These are phyloP conservation scores for Oscheius sp. DNA, from an alignment of 2,888 invertebrate genomes.

Conservation along the genomic window DNA sequence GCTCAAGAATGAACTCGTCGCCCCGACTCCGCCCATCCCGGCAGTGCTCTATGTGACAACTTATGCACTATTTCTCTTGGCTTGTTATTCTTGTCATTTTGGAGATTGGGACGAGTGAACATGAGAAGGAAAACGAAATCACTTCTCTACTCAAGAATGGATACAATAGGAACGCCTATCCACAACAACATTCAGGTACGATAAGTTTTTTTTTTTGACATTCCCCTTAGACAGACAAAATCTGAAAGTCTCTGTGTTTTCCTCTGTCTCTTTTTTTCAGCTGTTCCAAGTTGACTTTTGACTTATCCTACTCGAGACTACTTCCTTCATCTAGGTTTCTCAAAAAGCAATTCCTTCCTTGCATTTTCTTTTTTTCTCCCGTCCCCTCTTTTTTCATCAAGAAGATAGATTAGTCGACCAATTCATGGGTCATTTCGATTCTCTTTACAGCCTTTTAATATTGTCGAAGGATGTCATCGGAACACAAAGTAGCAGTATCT, in stretches of 20 bases:
- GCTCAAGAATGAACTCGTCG: not conserved
- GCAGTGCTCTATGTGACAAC: slow-evolving; percentile 18
- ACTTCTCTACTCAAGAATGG: slow-evolving; percentile 43
- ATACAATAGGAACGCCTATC: slow-evolving; percentile 54
- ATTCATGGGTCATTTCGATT: no score
- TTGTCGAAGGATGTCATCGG: no score
- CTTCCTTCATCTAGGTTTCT: no score
- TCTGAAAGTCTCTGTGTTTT: not conserved
- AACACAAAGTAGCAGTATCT: no score
- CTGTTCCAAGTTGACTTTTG: not conserved
- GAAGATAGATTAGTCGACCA: no score
- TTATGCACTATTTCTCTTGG: slow-evolving; percentile 7
- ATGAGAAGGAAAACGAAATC: slow-evolving; percentile 6
- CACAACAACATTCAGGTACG: slow-evolving; percentile 46
- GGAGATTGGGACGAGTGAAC: not conserved
- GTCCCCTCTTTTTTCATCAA: no score
- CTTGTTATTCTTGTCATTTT: not conserved
- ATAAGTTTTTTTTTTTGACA: no score
- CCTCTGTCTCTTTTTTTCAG: not conserved
- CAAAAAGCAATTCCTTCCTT: no score
- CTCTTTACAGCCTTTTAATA: no score
- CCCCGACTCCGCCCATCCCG: not conserved
- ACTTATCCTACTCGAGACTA: not conserved
- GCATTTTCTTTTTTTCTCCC: no score
- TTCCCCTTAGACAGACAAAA: no score